These are phyloP conservation scores for Macrostomum lignano DNA, from an alignment of 1,140 invertebrate genomes.

Conservation along the genomic window DNA sequence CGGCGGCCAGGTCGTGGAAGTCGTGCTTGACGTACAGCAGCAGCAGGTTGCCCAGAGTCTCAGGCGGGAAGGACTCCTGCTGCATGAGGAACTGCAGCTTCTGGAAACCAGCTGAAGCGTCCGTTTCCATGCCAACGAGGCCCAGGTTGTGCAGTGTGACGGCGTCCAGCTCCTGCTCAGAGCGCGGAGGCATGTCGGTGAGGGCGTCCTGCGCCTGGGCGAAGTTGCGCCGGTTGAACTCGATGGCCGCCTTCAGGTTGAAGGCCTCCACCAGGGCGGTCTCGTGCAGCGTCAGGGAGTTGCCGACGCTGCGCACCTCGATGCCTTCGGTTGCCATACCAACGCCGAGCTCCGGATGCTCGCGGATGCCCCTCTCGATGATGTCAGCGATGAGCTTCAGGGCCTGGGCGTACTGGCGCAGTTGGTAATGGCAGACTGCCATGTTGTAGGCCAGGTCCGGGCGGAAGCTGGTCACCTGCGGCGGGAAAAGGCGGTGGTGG, in stretches of 20 bases:
- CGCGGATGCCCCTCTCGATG: constrained; percentile 71
- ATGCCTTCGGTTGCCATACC: constrained; percentile 92
- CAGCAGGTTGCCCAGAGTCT: constrained; percentile 83
- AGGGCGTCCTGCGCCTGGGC: constrained; percentile 63
- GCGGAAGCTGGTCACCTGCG: constrained; percentile 18
- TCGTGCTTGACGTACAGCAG: constrained; percentile 74
- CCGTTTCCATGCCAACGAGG: constrained; percentile 61
- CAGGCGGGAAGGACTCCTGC: constrained; percentile 68
- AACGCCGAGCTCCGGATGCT: constrained; percentile 86
- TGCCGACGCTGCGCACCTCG: constrained; percentile 78
- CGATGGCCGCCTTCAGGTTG: constrained; percentile 91
- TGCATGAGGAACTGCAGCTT: constrained; percentile 84
- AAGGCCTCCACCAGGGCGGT: constrained; percentile 89
- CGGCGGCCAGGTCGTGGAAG: constrained; percentile 82
- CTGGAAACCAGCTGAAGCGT: constrained; percentile 70
- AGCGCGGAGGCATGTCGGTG: constrained; percentile 74
- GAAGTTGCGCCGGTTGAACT: constrained; percentile 49
- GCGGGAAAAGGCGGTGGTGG: too few species aligned
- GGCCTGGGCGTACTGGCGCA: constrained; percentile 69
- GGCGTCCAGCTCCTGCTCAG: constrained; percentile 85
- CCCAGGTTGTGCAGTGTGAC: constrained; percentile 93
- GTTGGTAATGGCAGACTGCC: constrained; percentile 67
- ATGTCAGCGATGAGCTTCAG: constrained; percentile 54
- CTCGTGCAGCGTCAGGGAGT: constrained; percentile 72
- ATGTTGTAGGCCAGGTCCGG: constrained; percentile 67